A percentile compares a stretch with the other conserved stretches of the same genome.
phyloP scores from a whole-genome alignment of 2,113 vertebrate species.

The Ciconia stormi region DNA sequence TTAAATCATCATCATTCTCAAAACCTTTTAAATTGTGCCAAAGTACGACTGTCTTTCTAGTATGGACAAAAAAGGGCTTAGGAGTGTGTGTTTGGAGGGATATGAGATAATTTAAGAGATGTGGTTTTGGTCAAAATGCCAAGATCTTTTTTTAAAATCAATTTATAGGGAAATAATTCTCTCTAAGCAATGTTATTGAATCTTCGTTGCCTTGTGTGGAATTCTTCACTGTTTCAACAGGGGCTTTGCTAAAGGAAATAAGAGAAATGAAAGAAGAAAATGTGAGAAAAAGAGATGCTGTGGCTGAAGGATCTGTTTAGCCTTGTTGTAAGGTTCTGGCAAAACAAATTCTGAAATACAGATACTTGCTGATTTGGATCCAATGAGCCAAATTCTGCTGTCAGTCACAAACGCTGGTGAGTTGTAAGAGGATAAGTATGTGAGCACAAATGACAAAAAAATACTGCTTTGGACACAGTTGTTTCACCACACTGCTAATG shows the following conservation, averaged over 20 bases:
- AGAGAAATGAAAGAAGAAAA: background rate
- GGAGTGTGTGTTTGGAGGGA: conserved; percentile 7
- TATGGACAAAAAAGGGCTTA: conserved; percentile 52
- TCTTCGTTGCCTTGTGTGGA: conserved; percentile 22
- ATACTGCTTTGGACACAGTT: rapidly evolving
- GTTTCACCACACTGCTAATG: background rate
- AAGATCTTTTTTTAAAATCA: conserved; percentile 45
- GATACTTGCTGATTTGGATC: background rate
- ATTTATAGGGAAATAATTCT: conserved; percentile 60
- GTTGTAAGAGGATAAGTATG: background rate
- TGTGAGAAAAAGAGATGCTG: background rate
- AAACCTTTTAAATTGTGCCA: conserved; percentile 62
- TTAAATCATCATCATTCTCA: conserved; percentile 47
- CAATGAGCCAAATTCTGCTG: background rate
- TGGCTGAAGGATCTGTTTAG: background rate
- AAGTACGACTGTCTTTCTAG: conserved; percentile 23
- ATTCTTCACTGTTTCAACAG: conserved; percentile 6
- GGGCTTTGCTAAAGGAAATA: background rate
- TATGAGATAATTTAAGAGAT: conserved; percentile 52
- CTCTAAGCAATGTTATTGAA: conserved; percentile 4
- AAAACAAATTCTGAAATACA: background rate
- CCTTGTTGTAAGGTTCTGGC: background rate
- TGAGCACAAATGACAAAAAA: background rate
- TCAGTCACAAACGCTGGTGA: background rate
- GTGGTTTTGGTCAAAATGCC: conserved; percentile 49